Base-by-base conservation (phyloP, 30 jellyfish, hydroid and myxozoan genomes). In the Aurelia aurita region DNA sequence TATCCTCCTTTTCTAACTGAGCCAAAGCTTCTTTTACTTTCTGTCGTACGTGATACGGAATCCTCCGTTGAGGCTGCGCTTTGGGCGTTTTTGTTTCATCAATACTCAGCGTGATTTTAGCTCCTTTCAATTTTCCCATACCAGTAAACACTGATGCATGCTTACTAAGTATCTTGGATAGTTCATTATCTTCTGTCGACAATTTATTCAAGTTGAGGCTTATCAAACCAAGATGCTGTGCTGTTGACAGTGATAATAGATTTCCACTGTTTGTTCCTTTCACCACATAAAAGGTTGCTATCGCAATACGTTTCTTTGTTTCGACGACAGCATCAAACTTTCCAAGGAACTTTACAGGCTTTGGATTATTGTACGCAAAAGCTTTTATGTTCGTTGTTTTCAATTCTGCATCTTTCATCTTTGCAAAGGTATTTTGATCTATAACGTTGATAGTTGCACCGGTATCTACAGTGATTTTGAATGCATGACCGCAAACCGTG, bases 11-110 rank as follows among this genome's bases (percentile, higher is more conserved):
- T 28, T 74, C 79, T 80, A 74, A 28, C 51, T 74, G 23, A 25
- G 23, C 16, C 26, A 74, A 53, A 58, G 87, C 87, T 9, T 25
- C 79, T 74, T 74, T 32, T 21, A 74, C 87, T 32, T 74, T 74
- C 29, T 74, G 25, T 9, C 87, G 8, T 22, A 74, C 32, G 29
- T 46, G 87, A 26, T 74, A n/a, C n/a, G n/a, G n/a, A n/a, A n/a
- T n/a, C n/a, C n/a, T n/a, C n/a, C n/a, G n/a, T n/a, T n/a, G n/a
- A 74, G 76, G 87, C 58, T 46, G 87, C 16, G 70, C 70, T 74
- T 74, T 74, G 8, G 87, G 87, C 28, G 8, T 25, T 49, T 74
- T 51, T 8, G 16, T 46, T 19, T 49, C 87, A 28, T 74, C 79
- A 51, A 74, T 74, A 26, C 87, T 74, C 55, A 74, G 58, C 3